Evolutionary conservation across 2,113 vertebrate species (phyloP), one percentile per base, ranked within the genome.

Genomic region (Mobula birostris): DNA sequence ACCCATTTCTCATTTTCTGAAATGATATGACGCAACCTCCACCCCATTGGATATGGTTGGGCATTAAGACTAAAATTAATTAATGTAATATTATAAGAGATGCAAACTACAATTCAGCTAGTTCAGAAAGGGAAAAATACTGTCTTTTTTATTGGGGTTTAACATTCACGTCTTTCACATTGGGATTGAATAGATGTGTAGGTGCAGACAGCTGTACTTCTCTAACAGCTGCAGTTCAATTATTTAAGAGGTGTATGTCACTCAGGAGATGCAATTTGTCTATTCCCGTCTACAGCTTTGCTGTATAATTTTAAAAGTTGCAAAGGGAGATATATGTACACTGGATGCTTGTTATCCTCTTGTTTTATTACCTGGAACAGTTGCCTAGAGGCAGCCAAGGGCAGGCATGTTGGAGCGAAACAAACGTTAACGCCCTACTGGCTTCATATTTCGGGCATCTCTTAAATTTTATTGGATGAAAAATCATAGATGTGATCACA

Each of bases 151-250:
- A 90, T 68, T 90, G 85, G 66, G 85, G 61, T n/a, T 90, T 19
- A 90, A 48, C 1, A 32, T 32, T 32, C 61, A 90, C 1, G 7
- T 90, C 85, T 66, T 61, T 90, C 85, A 66, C 85, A 32, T 87
- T 66, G 85, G 85, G 85, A 90, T 32, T 90, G 85, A 66, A 66
- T 66, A 61, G 27, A 66, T 90, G 85, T 61, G 61, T 90, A 90
- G 85, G 85, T 66, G 61, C 15, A 90, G 68, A 90, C 85, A 90
- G 61, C 61, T 66, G 85, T 27, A 63, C 85, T 88, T 66, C 29
- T 29, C 85, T 88, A 88, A 88, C 58, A 88, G 85, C 58, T 88
- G 29, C 85, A 90, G 61, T 90, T 90, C 85, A 66, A 90, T 90
- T 90, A 90, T 68, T 90, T 66, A 90, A 90, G 85, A 90, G 85